Evolutionary conservation across 1,140 invertebrate species (phyloP), one percentile per base, ranked within the genome.

Genomic region (Drosophila miranda): DNA sequence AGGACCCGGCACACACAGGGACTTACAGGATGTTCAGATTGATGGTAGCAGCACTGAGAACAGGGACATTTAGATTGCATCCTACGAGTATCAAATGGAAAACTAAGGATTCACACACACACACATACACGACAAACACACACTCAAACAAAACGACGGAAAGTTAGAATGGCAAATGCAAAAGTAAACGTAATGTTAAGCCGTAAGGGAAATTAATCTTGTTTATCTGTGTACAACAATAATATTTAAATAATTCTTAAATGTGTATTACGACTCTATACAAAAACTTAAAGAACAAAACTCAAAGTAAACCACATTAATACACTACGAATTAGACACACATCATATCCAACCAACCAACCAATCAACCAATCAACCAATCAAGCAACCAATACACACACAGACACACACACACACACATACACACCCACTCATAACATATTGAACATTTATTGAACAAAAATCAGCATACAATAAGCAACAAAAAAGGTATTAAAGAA

Each of bases 181-280:
- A 42, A 54, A 61, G 34, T 48, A 71, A 57, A 67, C 28, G 59
- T 23, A 64, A 58, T 57, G 56, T 50, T 58, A 51, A 61, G 38
- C 56, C 68, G 81, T 87, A 87, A 78, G 72, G 72, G 63, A 72
- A 86, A 74, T 77, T 44, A 75, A 81, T 87, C 75, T 86, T 87
- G 81, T 86, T 86, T 86, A 86, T 87, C 82, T 86, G 81, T 86
- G 81, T 86, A 81, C 78, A 86, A 86, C 81, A 86, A 86, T 86
- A 86, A 86, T 81, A 84, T 74, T 74, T 67, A 81, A 81, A 80
- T 86, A 87, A 77, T 87, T 86, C 81, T 75, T 74, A 70, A 75
- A 86, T 87, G 82, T 86, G 80, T 84, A 86, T 75, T 86, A 64
- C 19, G 64, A 81, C 72, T 83, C 75, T 79, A 79, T 68, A 83